Base-by-base conservation (phyloP, 2,113 vertebrate genomes). In the Vombatus ursinus region DNA sequence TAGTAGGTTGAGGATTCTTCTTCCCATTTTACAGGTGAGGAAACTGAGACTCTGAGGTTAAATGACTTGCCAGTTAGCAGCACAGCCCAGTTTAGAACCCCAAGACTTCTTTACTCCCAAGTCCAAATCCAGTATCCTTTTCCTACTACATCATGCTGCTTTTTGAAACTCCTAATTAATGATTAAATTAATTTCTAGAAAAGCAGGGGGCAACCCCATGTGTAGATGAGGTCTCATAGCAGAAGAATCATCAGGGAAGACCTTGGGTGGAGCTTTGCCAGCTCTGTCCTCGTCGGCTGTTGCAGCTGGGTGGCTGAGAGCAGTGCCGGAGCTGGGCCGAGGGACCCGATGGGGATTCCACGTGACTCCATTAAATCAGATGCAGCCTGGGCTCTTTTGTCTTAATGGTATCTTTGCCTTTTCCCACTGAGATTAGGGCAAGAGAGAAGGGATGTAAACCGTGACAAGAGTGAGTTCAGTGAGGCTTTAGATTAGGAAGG, bases 391-490 rank as follows among this genome's bases (percentile, higher is more conserved):
- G 52, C 11, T 16, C 0, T 77, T 77, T 22, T 25, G 16, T 49
- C 10, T 90, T 90, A 54, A 26, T 2, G 23, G 50, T 94, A 93
- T 19, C 37, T 91, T 48, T 90, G 68, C 68, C 52, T 52, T 9
- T 68, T n/a, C 61, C 31, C 61, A 3, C 48, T 92, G 50, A 50
- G 61, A 68, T n/a, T n/a, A n/a, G 61, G 61, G 4, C 14, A 19
- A 68, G 50, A 24, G n/a, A 16, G 44, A 93, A 47, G 48, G 61
- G 16, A 25, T 54, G 0, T 37, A 28, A 5, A 1, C 22, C 3
- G 1, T 8, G 51, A 26, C 0, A 2, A 4, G 11, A 52, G 28
- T 31, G 47, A 4, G 1, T 6, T 44, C n/a, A 31, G 0, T 16
- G 47, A 24, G 31, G 25, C 68, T 92, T 52, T 5, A 8, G 93